Conservation (phyloP, 2,888 invertebrate genomes). For the Oscheius sp. region DNA sequence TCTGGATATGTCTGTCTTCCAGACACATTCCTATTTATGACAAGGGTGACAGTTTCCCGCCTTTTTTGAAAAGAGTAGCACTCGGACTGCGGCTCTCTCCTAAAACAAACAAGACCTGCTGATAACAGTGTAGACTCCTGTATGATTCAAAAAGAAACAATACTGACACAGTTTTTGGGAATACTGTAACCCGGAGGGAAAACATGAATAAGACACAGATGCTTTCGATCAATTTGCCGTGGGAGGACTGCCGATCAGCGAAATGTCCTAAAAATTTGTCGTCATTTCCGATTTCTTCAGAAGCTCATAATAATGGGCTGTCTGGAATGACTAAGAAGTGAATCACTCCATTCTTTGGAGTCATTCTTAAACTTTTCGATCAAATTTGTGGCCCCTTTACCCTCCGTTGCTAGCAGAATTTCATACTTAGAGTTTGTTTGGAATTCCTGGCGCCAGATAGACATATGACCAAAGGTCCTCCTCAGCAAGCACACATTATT, state of each 20-base stretch:
- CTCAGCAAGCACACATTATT: conserved; percentile 26
- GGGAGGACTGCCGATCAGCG: no score
- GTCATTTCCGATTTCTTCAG: no score
- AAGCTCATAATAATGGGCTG: no score
- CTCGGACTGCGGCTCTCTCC: neutral
- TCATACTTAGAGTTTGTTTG: conserved; percentile 1
- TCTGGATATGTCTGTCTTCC: conserved; percentile 7
- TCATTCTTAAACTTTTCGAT: no score
- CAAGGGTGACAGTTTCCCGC: neutral
- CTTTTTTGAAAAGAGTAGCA: neutral
- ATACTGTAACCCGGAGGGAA: neutral
- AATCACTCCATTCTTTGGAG: no score
- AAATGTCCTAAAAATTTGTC: no score
- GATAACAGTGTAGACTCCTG: no score
- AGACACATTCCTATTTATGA: neutral
- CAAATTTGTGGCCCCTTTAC: no score
- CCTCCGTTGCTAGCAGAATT: neutral
- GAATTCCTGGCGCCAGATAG: conserved; percentile 26
- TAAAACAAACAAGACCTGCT: no score
- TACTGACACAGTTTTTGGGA: neutral
- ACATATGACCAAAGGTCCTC: conserved; percentile 26
- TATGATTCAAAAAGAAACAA: neutral
- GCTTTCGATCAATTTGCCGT: no score
- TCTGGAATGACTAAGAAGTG: no score
- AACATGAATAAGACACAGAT: no score